phyloP scores from a whole-genome alignment of 2,888 invertebrate genomes.

The Timema cristinae region DNA sequence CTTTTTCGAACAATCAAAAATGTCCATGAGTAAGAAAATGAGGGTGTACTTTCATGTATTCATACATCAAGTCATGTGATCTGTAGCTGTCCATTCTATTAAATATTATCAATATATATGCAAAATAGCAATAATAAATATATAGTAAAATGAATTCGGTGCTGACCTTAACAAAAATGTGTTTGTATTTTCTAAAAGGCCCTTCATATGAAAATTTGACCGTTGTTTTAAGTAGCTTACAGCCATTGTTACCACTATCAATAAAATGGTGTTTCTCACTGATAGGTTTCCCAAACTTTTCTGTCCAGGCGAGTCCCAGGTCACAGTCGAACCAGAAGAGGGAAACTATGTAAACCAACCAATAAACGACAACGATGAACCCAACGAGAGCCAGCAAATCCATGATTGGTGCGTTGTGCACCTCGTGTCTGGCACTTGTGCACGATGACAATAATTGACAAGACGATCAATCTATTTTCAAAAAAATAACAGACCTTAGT shows the following conservation, averaged over 20 bases:
- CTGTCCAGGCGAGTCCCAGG: conserved; percentile 53
- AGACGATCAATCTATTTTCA: no score
- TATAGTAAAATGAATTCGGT: not conserved
- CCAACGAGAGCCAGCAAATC: conserved; percentile 24
- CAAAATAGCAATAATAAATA: not conserved
- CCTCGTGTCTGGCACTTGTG: no score
- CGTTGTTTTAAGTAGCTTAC: no score
- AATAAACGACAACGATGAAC: conserved; percentile 44
- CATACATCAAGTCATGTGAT: no score
- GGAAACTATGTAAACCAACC: conserved; percentile 49
- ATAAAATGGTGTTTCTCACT: conserved; percentile 44
- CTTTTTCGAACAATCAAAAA: no score
- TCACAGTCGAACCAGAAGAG: conserved; percentile 58
- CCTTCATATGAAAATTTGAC: no score
- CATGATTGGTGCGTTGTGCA: conserved; percentile 1
- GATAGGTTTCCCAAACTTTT: conserved; percentile 58
- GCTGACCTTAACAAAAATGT: not conserved
- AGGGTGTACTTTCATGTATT: no score
- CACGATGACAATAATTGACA: no score
- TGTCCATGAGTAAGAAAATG: no score
- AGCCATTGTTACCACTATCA: not conserved
- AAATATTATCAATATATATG: not conserved
- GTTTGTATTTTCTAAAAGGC: not conserved
- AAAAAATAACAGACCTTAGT: no score
- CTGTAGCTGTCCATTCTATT: no score